A percentile compares a stretch with the other conserved stretches of the same genome.
phyloP scores from a whole-genome alignment of 1,140 invertebrate genomes.

The Penaeus vannamei region DNA sequence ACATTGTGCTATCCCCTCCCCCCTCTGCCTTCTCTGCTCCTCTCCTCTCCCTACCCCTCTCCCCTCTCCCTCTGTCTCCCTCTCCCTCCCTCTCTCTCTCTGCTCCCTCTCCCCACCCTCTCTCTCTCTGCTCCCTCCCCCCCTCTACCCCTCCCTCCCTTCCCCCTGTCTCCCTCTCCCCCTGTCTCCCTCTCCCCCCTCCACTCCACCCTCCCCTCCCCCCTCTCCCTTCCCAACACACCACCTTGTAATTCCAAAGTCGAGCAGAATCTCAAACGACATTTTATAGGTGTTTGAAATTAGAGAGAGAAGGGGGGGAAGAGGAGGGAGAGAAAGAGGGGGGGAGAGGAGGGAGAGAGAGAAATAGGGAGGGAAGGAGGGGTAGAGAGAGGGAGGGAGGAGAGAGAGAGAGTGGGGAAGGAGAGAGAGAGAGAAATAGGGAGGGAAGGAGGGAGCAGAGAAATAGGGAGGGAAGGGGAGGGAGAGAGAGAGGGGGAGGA shows the following conservation, averaged over 20 bases:
- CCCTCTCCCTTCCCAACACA: background rate
- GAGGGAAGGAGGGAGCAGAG: background rate
- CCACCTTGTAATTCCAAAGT: background rate
- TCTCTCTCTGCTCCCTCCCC: background rate
- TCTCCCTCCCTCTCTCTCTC: background rate
- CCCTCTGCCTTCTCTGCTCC: background rate
- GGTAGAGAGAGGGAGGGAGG: constrained; percentile 12
- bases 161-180: background rate
- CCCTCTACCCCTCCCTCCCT: background rate
- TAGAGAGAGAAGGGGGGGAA: too few relatives aligned
- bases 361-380: too few relatives aligned
- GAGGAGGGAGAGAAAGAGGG: too few relatives aligned
- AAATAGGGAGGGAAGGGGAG: background rate
- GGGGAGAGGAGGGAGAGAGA: too few relatives aligned
- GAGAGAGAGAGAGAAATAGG: background rate
- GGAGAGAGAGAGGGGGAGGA: constrained; percentile 32
- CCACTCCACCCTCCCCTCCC: background rate
- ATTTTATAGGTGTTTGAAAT: too few relatives aligned
- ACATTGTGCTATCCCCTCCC: background rate
- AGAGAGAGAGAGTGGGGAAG: background rate
- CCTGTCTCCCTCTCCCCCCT: background rate
- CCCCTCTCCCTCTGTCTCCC: background rate
- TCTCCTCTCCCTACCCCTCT: background rate
- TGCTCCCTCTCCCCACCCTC: background rate
- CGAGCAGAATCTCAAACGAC: too few relatives aligned